A percentile compares a stretch with the other conserved stretches of the same genome.
phyloP scores from a whole-genome alignment of 2,113 vertebrate genomes.

The Toxostoma redivivum region DNA sequence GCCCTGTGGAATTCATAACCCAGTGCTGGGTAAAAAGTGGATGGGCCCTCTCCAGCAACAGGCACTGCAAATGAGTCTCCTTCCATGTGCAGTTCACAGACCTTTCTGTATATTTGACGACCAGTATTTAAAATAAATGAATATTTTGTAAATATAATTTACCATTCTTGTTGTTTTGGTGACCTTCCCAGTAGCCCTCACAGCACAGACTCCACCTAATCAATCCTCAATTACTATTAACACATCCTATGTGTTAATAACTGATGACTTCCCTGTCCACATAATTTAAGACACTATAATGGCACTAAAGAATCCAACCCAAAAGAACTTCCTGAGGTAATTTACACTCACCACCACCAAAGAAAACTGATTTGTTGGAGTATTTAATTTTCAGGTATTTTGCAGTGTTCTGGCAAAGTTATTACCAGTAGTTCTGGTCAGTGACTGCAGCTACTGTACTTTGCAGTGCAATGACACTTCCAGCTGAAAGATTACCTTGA shows the following conservation, averaged over 20 bases:
- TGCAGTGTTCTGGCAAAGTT: neutral
- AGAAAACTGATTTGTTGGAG: neutral
- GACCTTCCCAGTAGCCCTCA: slow-evolving; percentile 9
- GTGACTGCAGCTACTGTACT: neutral
- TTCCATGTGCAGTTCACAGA: neutral
- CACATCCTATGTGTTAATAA: slow-evolving; percentile 35
- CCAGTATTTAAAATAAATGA: slow-evolving; percentile 24
- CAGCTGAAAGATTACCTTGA: neutral
- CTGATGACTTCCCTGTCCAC: slow-evolving; percentile 32
- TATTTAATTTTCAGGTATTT: neutral
- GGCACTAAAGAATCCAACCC: slow-evolving; percentile 25
- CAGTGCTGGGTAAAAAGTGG: neutral
- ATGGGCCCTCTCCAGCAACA: neutral
- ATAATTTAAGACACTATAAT: slow-evolving; percentile 52
- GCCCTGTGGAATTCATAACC: neutral
- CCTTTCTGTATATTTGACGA: neutral
- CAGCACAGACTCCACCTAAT: slow-evolving; percentile 47
- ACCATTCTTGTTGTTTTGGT: neutral
- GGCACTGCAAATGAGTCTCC: neutral
- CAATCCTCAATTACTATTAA: slow-evolving; percentile 61
- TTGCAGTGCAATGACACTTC: neutral
- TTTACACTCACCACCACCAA: neutral
- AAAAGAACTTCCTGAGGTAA: neutral
- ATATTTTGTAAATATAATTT: slow-evolving; percentile 54
- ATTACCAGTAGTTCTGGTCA: neutral